A percentile compares a stretch with the other conserved stretches of the same genome.
phyloP scores from a whole-genome alignment of 2,113 vertebrate species.

The Columba livia region DNA sequence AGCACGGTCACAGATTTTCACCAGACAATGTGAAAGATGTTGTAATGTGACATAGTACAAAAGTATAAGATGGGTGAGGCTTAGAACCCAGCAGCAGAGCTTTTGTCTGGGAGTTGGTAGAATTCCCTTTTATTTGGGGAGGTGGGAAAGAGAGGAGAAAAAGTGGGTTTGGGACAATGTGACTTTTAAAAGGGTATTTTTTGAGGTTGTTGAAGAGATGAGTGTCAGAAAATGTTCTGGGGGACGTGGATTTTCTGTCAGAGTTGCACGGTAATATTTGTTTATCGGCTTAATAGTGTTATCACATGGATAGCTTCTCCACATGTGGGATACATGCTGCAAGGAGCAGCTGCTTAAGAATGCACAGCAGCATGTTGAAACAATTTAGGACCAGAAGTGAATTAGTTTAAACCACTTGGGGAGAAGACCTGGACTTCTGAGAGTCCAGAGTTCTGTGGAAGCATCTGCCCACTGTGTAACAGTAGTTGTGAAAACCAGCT shows the following conservation, averaged over 20 bases:
- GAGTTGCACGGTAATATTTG: neutral
- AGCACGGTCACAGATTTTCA: neutral
- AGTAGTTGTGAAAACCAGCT: neutral
- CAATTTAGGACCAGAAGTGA: constrained; percentile 9
- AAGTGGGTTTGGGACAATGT: neutral
- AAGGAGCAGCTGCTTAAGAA: neutral
- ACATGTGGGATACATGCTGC: neutral
- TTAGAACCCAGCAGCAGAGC: neutral
- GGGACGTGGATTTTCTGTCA: neutral
- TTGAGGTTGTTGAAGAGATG: neutral
- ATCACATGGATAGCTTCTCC: neutral
- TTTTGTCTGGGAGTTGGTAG: neutral
- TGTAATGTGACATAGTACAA: neutral
- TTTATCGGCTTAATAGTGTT: neutral
- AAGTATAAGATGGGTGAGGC: neutral
- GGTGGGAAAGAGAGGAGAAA: neutral
- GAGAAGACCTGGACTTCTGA: neutral
- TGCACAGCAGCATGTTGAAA: neutral
- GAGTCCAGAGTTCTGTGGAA: neutral
- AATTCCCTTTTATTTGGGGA: neutral
- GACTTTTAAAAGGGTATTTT: neutral
- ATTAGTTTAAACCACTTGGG: neutral
- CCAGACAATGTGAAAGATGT: neutral
- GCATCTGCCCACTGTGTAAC: neutral
- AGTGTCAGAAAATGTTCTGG: neutral